These are phyloP conservation scores for Barnardius zonarius DNA, from an alignment of 2,113 vertebrate genomes.

Conservation along the genomic window DNA sequence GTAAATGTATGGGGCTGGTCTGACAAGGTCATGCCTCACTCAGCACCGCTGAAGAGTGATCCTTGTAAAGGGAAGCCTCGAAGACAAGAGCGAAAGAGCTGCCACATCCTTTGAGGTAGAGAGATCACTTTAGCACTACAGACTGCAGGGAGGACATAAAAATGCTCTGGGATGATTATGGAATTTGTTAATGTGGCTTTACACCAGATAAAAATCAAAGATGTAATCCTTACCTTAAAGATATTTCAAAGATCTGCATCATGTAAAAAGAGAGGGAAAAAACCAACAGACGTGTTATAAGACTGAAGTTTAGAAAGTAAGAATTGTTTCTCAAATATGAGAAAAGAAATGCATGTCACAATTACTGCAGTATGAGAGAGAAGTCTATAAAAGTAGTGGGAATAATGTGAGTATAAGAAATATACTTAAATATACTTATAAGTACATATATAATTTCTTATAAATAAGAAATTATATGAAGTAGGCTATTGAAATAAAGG, in stretches of 20 bases:
- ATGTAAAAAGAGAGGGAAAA: neutral
- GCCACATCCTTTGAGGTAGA: neutral
- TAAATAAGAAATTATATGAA: neutral
- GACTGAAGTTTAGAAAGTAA: neutral
- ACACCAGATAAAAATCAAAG: neutral
- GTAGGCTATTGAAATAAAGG: neutral
- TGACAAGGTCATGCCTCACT: neutral
- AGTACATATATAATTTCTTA: too few species aligned
- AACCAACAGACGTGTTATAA: accelerated
- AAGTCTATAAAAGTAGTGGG: neutral
- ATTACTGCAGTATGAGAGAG: neutral
- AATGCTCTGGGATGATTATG: neutral
- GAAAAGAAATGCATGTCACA: neutral
- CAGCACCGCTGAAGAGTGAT: neutral
- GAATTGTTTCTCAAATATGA: neutral
- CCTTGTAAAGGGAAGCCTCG: neutral
- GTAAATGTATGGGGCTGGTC: neutral
- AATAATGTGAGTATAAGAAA: neutral
- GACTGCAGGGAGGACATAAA: neutral
- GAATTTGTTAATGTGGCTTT: neutral
- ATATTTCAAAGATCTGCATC: neutral
- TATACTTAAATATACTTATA: neutral
- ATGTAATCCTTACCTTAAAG: neutral
- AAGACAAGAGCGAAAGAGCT: neutral
- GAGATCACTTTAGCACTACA: neutral